Conservation (phyloP, 2,797 vertebrate species). For the Nasua narica region DNA sequence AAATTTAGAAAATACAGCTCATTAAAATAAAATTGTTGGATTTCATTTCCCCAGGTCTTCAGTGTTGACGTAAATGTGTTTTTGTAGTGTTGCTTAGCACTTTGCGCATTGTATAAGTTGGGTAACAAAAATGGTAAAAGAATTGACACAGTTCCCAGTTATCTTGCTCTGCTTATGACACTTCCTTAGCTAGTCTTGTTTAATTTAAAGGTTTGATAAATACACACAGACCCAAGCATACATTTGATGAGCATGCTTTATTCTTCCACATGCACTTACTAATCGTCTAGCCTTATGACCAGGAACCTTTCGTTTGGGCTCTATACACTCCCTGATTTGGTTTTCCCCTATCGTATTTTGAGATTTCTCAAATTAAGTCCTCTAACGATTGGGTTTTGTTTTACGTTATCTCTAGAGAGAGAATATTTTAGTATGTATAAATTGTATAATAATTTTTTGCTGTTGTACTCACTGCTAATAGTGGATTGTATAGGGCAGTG, state of each 20-base stretch:
- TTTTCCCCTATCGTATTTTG: slow-evolving; percentile 86
- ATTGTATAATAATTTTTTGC: slow-evolving; percentile 97
- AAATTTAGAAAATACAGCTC: slow-evolving; percentile 90
- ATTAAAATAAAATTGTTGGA: slow-evolving; percentile 90
- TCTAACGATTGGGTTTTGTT: slow-evolving; percentile 85
- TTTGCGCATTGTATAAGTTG: slow-evolving; percentile 91
- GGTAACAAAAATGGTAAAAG: slow-evolving; percentile 82
- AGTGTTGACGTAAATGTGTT: slow-evolving; percentile 95
- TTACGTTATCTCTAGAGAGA: slow-evolving; percentile 86
- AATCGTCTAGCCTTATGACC: slow-evolving; percentile 81
- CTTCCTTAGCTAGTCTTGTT: slow-evolving; percentile 81
- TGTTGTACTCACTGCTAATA: slow-evolving; percentile 97
- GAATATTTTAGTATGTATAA: slow-evolving; percentile 97
- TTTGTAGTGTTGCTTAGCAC: slow-evolving; percentile 94
- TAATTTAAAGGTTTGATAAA: slow-evolving; percentile 83
- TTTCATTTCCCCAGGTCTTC: slow-evolving; percentile 89
- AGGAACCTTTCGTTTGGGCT: slow-evolving; percentile 84
- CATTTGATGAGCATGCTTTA: slow-evolving; percentile 89
- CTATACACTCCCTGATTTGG: slow-evolving; percentile 74
- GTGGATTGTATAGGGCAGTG: slow-evolving; percentile 99
- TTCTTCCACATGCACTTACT: slow-evolving; percentile 84
- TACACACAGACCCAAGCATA: slow-evolving; percentile 82
- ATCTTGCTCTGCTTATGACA: slow-evolving; percentile 81
- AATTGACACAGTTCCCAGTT: slow-evolving; percentile 77
- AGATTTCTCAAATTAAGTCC: slow-evolving; percentile 88